Conservation (phyloP, 2,797 vertebrate genomes). For the Peromyscus melanophrys region DNA sequence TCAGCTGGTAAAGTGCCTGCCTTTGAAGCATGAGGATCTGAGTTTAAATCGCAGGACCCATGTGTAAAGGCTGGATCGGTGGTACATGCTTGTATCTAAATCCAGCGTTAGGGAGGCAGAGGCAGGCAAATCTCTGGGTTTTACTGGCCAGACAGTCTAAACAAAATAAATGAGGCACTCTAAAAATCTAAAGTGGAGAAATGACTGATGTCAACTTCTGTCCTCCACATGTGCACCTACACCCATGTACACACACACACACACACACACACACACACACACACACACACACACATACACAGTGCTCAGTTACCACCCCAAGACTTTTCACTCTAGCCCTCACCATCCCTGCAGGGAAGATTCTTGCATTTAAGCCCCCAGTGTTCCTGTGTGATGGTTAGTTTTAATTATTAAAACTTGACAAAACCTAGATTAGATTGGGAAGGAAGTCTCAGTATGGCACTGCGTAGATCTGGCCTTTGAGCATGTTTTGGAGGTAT, state of each 20-base stretch:
- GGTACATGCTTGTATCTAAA: not conserved
- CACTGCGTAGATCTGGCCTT: not conserved
- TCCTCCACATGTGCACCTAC: not conserved
- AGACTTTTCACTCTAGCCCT: not conserved
- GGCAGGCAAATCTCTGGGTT: not conserved
- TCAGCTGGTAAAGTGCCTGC: not conserved
- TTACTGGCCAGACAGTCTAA: not conserved
- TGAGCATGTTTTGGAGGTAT: not conserved
- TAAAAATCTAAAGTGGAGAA: not conserved
- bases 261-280: not conserved
- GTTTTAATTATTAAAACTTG: not conserved
- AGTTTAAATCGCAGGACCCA: not conserved
- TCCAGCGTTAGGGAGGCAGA: not conserved
- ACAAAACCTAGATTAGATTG: not conserved
- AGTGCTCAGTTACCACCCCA: not conserved
- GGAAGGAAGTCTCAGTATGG: not conserved
- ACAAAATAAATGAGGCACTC: not conserved
- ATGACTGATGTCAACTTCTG: not conserved
- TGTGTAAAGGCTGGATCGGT: not conserved
- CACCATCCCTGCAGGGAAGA: not conserved
- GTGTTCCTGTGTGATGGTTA: not conserved
- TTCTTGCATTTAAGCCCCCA: not conserved
- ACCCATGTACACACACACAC: not conserved
- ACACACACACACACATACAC: not conserved
- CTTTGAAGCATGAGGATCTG: not conserved